A percentile compares a stretch with the other conserved stretches of the same genome.
phyloP scores from a whole-genome alignment of 2,888 invertebrate genomes.

The Anticlea derivata region DNA sequence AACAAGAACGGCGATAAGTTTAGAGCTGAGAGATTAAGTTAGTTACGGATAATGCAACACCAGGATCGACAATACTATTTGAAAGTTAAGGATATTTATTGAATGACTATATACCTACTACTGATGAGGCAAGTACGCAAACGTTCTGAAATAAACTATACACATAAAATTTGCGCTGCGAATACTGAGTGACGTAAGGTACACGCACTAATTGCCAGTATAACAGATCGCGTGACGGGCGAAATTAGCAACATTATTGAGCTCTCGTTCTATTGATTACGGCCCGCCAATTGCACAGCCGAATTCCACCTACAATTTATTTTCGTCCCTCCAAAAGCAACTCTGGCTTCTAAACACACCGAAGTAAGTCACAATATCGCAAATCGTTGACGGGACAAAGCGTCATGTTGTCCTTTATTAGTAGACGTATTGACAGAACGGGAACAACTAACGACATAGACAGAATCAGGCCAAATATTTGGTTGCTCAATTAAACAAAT shows the following conservation, averaged over 20 bases:
- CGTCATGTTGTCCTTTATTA: conserved; percentile 62
- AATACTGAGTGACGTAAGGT: conserved; percentile 23
- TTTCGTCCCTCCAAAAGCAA: conserved; percentile 24
- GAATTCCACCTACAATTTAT: conserved; percentile 47
- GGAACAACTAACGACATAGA: conserved; percentile 71
- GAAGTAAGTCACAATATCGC: conserved; percentile 46
- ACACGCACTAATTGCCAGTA: conserved; percentile 44
- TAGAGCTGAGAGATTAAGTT: too few species aligned
- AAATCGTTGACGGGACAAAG: conserved; percentile 38
- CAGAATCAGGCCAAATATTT: conserved; percentile 72
- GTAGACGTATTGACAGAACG: conserved; percentile 73
- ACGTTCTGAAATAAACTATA: conserved; percentile 9
- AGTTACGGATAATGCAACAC: too few species aligned
- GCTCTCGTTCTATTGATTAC: conserved; percentile 52
- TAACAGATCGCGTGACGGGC: conserved; percentile 51
- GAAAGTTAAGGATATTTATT: too few species aligned
- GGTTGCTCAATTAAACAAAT: conserved; percentile 74
- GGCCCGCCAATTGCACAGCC: conserved; percentile 47
- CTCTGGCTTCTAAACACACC: conserved; percentile 38
- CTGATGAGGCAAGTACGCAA: conserved; percentile 15
- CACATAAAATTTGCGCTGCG: conserved; percentile 13
- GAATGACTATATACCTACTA: not conserved
- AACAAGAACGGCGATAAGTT: too few species aligned
- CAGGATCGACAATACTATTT: too few species aligned
- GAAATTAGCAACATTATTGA: conserved; percentile 59